phyloP scores from a whole-genome alignment of 2,113 vertebrate species.

The Trogon surrucura region DNA sequence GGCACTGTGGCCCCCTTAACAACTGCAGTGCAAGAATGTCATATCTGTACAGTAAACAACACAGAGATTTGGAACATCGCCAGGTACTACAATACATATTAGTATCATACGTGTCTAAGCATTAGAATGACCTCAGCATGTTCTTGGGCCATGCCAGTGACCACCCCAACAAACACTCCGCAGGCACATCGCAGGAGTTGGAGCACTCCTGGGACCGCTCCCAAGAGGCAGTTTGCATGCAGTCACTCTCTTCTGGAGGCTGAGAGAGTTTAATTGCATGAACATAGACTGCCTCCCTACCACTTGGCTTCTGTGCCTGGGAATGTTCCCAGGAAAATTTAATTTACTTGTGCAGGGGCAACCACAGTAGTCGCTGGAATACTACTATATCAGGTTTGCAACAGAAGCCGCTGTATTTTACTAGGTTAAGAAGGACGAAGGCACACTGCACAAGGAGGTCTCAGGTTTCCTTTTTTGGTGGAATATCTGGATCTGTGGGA shows the following conservation, averaged over 20 bases:
- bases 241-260: background rate
- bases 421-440: background rate
- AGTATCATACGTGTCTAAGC: no score
- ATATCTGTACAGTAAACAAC: background rate
- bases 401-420: background rate
- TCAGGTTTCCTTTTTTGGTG: background rate
- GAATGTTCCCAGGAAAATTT: background rate
- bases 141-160: background rate
- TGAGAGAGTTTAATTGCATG: background rate
- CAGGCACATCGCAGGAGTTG: fast-evolving
- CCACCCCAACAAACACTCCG: background rate
- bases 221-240: background rate
- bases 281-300: no score
- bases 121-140: background rate
- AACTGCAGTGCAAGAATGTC: background rate
- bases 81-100: background rate
- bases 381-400: background rate
- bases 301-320: background rate
- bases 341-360: background rate
- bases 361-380: background rate
- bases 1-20: background rate
- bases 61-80: fast-evolving
- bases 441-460: background rate
- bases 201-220: background rate
- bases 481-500: background rate